Conservation (phyloP, 64 coral and sea anemone genomes). For the Montipora cactus region DNA sequence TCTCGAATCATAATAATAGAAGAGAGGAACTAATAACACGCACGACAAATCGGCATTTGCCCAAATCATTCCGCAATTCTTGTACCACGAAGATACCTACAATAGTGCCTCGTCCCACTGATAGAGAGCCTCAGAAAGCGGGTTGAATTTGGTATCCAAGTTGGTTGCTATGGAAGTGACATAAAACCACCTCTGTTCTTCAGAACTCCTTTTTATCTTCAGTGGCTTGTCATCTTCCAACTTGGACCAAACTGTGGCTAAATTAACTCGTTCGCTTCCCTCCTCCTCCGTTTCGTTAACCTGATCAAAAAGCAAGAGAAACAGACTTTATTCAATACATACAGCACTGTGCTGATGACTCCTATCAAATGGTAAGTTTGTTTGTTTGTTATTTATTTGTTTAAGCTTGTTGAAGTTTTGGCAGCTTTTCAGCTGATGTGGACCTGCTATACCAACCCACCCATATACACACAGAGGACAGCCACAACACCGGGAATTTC, state of each 20-base stretch:
- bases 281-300: slow-evolving; percentile 69
- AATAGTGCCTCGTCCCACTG: slow-evolving; percentile 61
- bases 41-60: too few relatives aligned
- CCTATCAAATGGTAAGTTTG: too few relatives aligned
- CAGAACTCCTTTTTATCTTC: slow-evolving; percentile 17
- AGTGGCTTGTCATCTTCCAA: slow-evolving; percentile 1
- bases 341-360: background rate
- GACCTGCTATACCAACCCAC: too few relatives aligned
- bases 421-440: too few relatives aligned
- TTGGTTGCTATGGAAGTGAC: slow-evolving; percentile 72
- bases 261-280: slow-evolving; percentile 34
- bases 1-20: too few relatives aligned
- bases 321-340: background rate
- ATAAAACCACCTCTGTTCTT: slow-evolving; percentile 64
- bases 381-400: too few relatives aligned
- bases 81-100: slow-evolving; percentile 5
- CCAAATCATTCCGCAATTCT: too few relatives aligned
- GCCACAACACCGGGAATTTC: too few relatives aligned
- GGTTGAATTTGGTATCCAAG: slow-evolving; percentile 68
- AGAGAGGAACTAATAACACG: too few relatives aligned
- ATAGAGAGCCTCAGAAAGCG: slow-evolving; percentile 56
- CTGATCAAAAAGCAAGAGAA: background rate
- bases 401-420: too few relatives aligned
- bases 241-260: slow-evolving; percentile 63
- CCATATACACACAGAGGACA: too few relatives aligned